Percentiles rank a stretch among this genome's conserved stretches.
phyloP scores from a whole-genome alignment of 1,140 invertebrate genomes.

The Drosophila lacteicornis region DNA sequence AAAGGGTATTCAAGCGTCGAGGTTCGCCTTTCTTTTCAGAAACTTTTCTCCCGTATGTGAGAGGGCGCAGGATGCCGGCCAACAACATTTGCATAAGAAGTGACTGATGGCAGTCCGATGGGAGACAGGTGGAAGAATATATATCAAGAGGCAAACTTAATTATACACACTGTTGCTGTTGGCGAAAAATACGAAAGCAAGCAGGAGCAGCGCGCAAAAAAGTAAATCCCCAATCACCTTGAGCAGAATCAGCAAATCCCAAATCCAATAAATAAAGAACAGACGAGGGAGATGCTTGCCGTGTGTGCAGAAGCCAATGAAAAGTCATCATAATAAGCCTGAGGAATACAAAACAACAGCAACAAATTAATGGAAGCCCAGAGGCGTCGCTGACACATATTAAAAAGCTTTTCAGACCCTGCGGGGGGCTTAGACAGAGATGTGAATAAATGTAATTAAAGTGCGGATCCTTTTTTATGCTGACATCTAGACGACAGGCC shows the following conservation, averaged over 20 bases:
- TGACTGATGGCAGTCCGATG: constrained; percentile 58
- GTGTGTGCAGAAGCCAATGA: constrained; percentile 49
- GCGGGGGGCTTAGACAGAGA: constrained; percentile 8
- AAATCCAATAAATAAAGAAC: constrained; percentile 80
- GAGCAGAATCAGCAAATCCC: constrained; percentile 77
- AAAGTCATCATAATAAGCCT: constrained; percentile 70
- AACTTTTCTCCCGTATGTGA: constrained; percentile 4
- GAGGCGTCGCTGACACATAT: constrained; percentile 14
- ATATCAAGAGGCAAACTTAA: constrained; percentile 69
- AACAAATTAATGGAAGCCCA: constrained; percentile 40
- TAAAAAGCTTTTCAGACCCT: constrained; percentile 22
- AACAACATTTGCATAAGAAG: constrained; percentile 61
- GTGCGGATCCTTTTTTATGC: constrained; percentile 31
- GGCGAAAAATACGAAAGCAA: constrained; percentile 36
- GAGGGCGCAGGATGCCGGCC: constrained; percentile 21
- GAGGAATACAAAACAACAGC: constrained; percentile 55
- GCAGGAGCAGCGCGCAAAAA: constrained; percentile 22
- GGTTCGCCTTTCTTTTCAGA: neutral
- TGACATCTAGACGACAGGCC: constrained; percentile 37
- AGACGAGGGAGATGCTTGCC: constrained; percentile 34
- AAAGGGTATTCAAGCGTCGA: constrained; percentile 16
- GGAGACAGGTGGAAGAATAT: constrained; percentile 54
- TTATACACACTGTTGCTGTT: constrained; percentile 46
- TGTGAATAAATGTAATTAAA: constrained; percentile 75
- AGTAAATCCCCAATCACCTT: constrained; percentile 64